These are phyloP conservation scores for Antechinus stuartii DNA, from an alignment of 2,113 vertebrate genomes.

Conservation along the genomic window DNA sequence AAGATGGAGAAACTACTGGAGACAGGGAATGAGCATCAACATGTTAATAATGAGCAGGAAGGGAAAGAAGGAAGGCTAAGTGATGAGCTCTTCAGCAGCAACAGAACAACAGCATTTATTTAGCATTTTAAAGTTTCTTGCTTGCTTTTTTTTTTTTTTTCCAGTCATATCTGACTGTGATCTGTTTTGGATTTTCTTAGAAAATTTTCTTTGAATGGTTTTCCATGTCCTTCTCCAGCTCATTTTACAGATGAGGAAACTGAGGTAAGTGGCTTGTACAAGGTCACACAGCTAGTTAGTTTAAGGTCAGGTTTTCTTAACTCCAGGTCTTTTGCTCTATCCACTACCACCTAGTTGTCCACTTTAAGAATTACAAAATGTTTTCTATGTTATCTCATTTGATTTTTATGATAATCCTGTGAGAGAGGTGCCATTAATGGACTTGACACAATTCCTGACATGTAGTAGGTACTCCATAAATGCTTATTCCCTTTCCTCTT, in stretches of 20 bases:
- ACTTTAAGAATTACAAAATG: not conserved
- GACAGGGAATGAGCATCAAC: not conserved
- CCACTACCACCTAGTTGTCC: not conserved
- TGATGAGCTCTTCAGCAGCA: not conserved
- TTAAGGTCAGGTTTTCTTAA: not conserved
- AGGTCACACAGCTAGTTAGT: not conserved
- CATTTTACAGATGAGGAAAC: not conserved
- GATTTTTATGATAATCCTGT: not conserved
- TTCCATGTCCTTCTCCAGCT: not conserved
- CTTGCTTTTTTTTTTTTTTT: too few species aligned
- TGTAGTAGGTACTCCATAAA: not conserved
- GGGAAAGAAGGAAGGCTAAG: not conserved
- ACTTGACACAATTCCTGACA: not conserved
- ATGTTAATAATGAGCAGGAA: not conserved
- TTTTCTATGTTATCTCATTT: not conserved
- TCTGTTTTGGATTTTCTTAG: not conserved
- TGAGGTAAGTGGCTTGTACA: not conserved
- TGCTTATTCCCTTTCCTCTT: not conserved
- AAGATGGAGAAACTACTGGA: not conserved
- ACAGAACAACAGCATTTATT: not conserved
- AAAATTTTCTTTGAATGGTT: not conserved
- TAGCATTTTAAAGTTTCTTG: not conserved
- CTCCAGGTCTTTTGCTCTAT: not conserved
- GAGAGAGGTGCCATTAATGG: not conserved
- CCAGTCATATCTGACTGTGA: not conserved